Evolutionary conservation across 2,797 vertebrate genomes (phyloP).

Genomic region (Megaceryle alcyon): DNA sequence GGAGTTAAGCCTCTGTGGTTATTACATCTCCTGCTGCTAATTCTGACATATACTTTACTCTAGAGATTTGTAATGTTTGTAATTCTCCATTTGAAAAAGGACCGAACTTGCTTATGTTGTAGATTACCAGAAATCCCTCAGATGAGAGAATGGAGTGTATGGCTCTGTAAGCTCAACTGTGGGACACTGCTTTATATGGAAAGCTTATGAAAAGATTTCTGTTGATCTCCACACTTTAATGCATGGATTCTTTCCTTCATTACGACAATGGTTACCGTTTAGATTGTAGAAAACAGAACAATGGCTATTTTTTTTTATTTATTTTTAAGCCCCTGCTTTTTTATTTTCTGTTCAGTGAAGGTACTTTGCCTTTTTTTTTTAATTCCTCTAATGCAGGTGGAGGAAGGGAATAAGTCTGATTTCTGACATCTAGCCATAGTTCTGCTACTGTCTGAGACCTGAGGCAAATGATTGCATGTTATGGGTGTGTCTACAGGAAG

Average conservation of each 20-base stretch:
- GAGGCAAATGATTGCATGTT: slow-evolving; percentile 16
- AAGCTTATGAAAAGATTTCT: background rate
- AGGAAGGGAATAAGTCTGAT: background rate
- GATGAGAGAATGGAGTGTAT: background rate
- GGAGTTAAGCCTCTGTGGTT: background rate
- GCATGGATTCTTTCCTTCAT: background rate
- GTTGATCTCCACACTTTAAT: background rate
- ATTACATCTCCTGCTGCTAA: slow-evolving; percentile 43
- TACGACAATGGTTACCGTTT: background rate
- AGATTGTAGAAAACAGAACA: background rate
- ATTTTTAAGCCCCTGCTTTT: background rate
- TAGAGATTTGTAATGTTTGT: background rate
- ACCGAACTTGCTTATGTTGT: background rate
- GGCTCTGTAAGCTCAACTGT: background rate
- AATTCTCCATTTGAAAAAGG: slow-evolving; percentile 6
- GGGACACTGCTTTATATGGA: slow-evolving; percentile 6
- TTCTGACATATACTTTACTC: slow-evolving; percentile 14
- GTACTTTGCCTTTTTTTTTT: background rate
- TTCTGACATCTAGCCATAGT: background rate
- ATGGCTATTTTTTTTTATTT: background rate
- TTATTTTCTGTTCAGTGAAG: background rate
- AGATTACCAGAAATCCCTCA: background rate
- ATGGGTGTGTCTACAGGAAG: background rate
- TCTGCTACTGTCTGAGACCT: background rate
- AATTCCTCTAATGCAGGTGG: background rate